Evolutionary conservation across 1,140 invertebrate species (phyloP), one percentile per base, ranked within the genome.

Genomic region (Bombus waltoni): DNA sequence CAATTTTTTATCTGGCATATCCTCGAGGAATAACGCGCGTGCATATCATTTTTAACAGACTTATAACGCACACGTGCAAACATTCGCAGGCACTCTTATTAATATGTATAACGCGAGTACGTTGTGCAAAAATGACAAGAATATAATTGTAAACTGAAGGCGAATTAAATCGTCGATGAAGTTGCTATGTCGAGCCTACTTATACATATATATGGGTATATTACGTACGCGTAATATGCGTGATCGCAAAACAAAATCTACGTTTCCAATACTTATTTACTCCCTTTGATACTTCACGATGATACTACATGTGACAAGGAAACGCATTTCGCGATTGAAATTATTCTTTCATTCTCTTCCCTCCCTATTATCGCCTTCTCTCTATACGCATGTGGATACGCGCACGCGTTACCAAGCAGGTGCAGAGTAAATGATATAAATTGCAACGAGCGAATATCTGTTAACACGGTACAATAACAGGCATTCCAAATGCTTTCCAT

Each of bases 81-180:
- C 66, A 79, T 79, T 79, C 66, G 82, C 82, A 84, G 82, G 83
- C 83, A 85, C 83, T 85, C 83, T 80, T 85, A 59, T 65, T 44
- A 80, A 80, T 59, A 68, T 70, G 44, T 47, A 47, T 65, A 80
- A 85, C 68, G 76, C 42, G 68, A 71, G 22, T 85, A 80, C 32
- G 65, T 85, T 53, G 53, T 72, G 70, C 76, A 68, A 71, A 78
- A 66, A 32, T 35, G 22, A 59, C 40, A 82, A 11, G 70, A 28
- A 53, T 15, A 28, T 70, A 25, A 40, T 38, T 5, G 18, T 22
- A 8, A 42, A 18, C n/a, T 76, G 28, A 25, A 38, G 13, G 3
- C 15, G 47, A 38, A 47, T 35, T 47, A 62, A 62, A 62, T 28
- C 1, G 59, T 62, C 5, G 5, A 53, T 53, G 47, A 53, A 53